These are phyloP conservation scores for Lerema accius DNA, from an alignment of 1,140 invertebrate genomes.

Conservation along the genomic window DNA sequence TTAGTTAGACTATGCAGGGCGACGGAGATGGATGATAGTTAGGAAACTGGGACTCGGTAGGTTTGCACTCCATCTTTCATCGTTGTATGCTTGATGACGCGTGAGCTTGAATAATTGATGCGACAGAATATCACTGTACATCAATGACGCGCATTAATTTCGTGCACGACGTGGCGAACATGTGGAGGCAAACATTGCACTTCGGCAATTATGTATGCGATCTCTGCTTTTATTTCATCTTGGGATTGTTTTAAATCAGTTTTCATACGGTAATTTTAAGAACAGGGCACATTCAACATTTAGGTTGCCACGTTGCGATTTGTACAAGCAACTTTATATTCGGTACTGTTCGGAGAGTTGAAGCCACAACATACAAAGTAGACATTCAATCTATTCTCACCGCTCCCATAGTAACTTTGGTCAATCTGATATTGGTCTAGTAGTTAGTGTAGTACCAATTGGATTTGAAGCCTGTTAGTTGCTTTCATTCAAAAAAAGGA, in stretches of 20 bases:
- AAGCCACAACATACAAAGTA: too few species aligned
- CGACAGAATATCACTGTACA: constrained; percentile 31
- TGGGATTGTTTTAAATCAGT: background rate
- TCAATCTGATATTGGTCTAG: background rate
- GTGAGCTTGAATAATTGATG: constrained; percentile 46
- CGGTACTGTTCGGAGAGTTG: too few species aligned
- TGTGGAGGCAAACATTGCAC: constrained; percentile 7
- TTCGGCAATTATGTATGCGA: background rate
- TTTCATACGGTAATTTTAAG: background rate
- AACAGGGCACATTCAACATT: too few species aligned
- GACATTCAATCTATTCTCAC: too few species aligned
- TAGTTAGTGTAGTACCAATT: background rate
- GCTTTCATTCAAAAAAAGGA: background rate
- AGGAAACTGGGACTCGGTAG: constrained; percentile 34
- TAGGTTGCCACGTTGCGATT: too few species aligned
- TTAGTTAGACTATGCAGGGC: constrained; percentile 45
- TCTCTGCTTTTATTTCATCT: background rate
- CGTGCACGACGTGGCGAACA: constrained; percentile 11
- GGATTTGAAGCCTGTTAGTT: background rate
- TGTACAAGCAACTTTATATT: too few species aligned
- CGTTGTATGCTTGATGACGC: constrained; percentile 39
- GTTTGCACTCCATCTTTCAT: constrained; percentile 50
- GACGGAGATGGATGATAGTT: constrained; percentile 53
- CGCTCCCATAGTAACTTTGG: too few species aligned
- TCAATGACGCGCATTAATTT: constrained; percentile 28